Evolutionary conservation across 2,888 invertebrate species (phyloP), one percentile per base, ranked within the genome.

Genomic region (Scrobipalpa costella): DNA sequence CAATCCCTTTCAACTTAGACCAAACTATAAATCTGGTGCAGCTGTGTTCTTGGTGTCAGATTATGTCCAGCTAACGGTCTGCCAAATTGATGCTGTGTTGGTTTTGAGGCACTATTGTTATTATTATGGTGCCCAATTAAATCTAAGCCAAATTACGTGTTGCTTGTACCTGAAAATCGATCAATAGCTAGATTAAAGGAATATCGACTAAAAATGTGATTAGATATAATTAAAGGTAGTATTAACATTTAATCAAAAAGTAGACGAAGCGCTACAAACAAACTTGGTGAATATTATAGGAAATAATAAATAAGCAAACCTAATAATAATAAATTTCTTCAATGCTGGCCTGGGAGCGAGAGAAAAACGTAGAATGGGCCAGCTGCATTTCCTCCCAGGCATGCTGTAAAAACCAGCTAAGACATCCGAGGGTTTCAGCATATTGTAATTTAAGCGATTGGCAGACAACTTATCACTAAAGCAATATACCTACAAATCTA

Each of bases 41-140:
- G 73, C 72, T 70, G 70, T 64, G 65, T 63, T 58, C 62, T 7
- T 71, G 72, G 71, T 73, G 76, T 73, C 72, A 69, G 71, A 69
- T 73, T 71, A 74, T 71, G 73, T 72, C 70, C 66, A 66, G 66
- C 69, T 71, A 74, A 68, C 74, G 68, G 69, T 67, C 65, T 65
- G 62, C 70, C 68, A 71, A 72, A 73, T 73, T 70, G 68, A 72
- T 69, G 68, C 66, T 65, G 66, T 72, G 71, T 74, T 73, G 68
- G 71, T 68, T 70, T 72, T 69, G 66, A 66, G 44, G 9, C 40
- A 36, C 7, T 33, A 65, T 63, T 63, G 63, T 61, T 65, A 57
- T 68, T 64, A 65, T 66, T 66, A 57, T 65, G 63, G 60, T 63
- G 66, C 66, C 64, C 63, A 67, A 64, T 65, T 65, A 65, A 63